Conservation (phyloP, 2,113 vertebrate genomes). For the Neogobius melanostomus region DNA sequence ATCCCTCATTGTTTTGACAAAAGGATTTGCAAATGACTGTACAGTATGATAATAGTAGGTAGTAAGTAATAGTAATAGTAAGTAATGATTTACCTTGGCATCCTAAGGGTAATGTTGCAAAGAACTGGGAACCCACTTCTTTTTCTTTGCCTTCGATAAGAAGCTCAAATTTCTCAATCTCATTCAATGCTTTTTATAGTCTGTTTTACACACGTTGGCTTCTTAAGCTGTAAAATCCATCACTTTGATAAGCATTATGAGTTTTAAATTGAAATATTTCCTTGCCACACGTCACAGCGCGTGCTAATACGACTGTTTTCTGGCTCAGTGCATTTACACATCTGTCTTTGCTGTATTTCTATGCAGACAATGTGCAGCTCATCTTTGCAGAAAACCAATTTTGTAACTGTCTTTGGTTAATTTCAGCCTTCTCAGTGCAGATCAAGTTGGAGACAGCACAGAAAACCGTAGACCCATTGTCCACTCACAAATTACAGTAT, state of each 20-base stretch:
- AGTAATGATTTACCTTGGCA: background rate
- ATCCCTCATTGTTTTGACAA: too few species aligned
- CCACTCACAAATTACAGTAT: slow-evolving; percentile 6
- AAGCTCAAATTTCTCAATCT: background rate
- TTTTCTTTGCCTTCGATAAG: background rate
- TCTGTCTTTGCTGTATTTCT: slow-evolving; percentile 15
- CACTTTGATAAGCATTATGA: background rate
- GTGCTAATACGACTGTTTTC: slow-evolving; percentile 4
- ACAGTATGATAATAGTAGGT: too few species aligned
- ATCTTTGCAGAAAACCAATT: slow-evolving; percentile 1
- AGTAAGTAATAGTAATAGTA: too few species aligned
- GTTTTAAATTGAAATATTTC: slow-evolving; percentile 4
- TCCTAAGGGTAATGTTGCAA: background rate
- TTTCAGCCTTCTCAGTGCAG: slow-evolving; percentile 27
- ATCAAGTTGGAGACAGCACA: background rate
- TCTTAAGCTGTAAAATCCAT: background rate
- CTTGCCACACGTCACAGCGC: slow-evolving; percentile 3
- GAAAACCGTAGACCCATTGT: slow-evolving; percentile 11
- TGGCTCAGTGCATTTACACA: background rate
- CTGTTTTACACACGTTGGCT: background rate
- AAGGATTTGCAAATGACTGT: too few species aligned
- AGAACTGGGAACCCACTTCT: background rate
- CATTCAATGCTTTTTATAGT: background rate
- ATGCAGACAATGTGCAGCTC: slow-evolving; percentile 8
- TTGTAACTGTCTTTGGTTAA: slow-evolving; percentile 12